Percentiles rank a stretch among this genome's conserved stretches.
Conservation (phyloP, 2,888 invertebrate genomes). For the Agrochola litura region DNA sequence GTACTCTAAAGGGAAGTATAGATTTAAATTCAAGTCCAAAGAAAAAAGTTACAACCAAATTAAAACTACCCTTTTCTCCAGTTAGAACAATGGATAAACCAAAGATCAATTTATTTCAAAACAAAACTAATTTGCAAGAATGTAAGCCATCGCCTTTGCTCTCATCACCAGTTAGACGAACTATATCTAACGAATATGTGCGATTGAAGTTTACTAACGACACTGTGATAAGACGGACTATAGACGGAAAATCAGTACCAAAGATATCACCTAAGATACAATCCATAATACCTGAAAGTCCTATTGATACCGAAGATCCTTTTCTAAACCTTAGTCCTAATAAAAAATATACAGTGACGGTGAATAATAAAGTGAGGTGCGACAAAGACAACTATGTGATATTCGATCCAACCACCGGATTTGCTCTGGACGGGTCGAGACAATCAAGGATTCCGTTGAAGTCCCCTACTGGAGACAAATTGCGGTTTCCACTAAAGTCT, state of each 20-base stretch:
- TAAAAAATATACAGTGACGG: constrained; percentile 89
- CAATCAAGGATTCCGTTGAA: constrained; percentile 79
- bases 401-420: constrained; percentile 88
- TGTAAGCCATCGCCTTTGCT: constrained; percentile 82
- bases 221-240: constrained; percentile 84
- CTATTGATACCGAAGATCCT: constrained; percentile 87
- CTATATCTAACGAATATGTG: constrained; percentile 89
- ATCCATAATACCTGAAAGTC: constrained; percentile 89
- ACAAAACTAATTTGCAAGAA: constrained; percentile 77
- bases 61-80: constrained; percentile 86
- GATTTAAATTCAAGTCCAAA: constrained; percentile 78
- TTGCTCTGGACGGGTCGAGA: constrained; percentile 79
- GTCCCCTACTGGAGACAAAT: constrained; percentile 79
- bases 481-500: constrained; percentile 81
- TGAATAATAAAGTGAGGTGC: constrained; percentile 88
- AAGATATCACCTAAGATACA: constrained; percentile 89
- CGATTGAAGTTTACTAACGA: constrained; percentile 86
- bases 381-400: constrained; percentile 90
- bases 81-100: constrained; percentile 85
- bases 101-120: constrained; percentile 86
- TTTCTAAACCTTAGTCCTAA: constrained; percentile 88
- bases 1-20: constrained; percentile 77
- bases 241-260: constrained; percentile 86
- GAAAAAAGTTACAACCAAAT: constrained; percentile 82
- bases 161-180: constrained; percentile 84